phyloP scores from a whole-genome alignment of 2,888 invertebrate species.

The Metallyticus violacea region DNA sequence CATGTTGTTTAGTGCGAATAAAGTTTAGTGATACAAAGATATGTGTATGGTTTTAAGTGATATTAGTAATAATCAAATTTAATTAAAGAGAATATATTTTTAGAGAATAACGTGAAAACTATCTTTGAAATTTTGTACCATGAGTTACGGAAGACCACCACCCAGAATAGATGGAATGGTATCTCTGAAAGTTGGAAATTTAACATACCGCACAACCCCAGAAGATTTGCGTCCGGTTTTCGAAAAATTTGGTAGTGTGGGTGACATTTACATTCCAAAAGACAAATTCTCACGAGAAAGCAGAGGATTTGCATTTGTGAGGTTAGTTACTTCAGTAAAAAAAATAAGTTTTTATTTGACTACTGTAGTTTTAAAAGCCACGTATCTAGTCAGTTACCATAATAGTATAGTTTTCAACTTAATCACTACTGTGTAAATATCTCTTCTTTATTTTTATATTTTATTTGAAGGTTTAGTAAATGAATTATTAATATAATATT shows the following conservation, averaged over 20 bases:
- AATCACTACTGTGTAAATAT: background rate
- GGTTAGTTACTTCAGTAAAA: slow-evolving; percentile 55
- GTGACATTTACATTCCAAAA: slow-evolving; percentile 97
- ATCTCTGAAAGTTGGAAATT: slow-evolving; percentile 94
- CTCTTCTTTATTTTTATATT: background rate
- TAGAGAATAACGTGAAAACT: background rate
- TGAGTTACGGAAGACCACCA: slow-evolving; percentile 75
- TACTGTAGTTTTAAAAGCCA: background rate
- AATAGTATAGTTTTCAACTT: background rate
- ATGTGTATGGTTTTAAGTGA: background rate
- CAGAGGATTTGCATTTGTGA: slow-evolving; percentile 96
- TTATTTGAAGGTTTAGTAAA: background rate
- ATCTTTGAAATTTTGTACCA: background rate
- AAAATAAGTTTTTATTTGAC: background rate
- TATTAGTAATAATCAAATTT: background rate
- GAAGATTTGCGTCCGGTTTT: slow-evolving; percentile 93
- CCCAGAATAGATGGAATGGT: slow-evolving; percentile 96
- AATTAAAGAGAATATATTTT: background rate
- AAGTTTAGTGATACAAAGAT: background rate
- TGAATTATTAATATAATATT: background rate
- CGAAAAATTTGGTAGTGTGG: slow-evolving; percentile 96
- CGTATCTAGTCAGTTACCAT: background rate
- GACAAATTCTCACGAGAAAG: slow-evolving; percentile 95
- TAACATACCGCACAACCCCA: slow-evolving; percentile 95
- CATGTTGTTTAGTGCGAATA: slow-evolving; percentile 21